A percentile compares a stretch with the other conserved stretches of the same genome.
These are phyloP conservation scores for Melipona quadrifasciata DNA, from an alignment of 1,140 invertebrate species.

Conservation along the genomic window DNA sequence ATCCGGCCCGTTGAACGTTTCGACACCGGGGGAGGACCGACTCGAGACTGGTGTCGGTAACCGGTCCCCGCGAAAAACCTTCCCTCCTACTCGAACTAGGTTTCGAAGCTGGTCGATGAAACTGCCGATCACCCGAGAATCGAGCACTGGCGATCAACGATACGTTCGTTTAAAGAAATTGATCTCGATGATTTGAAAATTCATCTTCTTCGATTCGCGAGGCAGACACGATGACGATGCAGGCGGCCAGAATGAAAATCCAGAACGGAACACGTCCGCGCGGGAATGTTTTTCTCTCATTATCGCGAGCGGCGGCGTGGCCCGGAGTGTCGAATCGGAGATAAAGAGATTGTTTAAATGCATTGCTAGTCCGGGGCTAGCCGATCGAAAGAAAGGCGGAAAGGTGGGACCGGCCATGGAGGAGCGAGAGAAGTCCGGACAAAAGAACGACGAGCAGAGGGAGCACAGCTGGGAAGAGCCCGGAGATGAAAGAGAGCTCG, in stretches of 20 bases:
- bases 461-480: slow-evolving; percentile 8
- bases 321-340: slow-evolving; percentile 48
- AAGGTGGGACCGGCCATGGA: slow-evolving; percentile 39
- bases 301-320: slow-evolving; percentile 43
- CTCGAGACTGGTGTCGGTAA: slow-evolving; percentile 12
- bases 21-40: slow-evolving; percentile 4
- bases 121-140: no score
- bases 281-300: slow-evolving; percentile 51
- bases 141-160: no score
- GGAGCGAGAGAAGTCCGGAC: slow-evolving; percentile 31
- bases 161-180: no score
- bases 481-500: slow-evolving; percentile 5
- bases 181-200: no score
- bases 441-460: slow-evolving; percentile 24
- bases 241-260: background rate
- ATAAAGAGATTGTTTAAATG: slow-evolving; percentile 61
- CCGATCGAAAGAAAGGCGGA: slow-evolving; percentile 45
- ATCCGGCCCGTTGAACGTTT: slow-evolving; percentile 28
- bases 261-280: background rate
- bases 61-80: background rate
- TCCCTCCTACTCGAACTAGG: background rate
- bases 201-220: background rate
- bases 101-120: no score
- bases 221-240: background rate
- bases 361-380: slow-evolving; percentile 46